Evolutionary conservation across 2,797 vertebrate species (phyloP).

Genomic region (Cynopterus sphinx): DNA sequence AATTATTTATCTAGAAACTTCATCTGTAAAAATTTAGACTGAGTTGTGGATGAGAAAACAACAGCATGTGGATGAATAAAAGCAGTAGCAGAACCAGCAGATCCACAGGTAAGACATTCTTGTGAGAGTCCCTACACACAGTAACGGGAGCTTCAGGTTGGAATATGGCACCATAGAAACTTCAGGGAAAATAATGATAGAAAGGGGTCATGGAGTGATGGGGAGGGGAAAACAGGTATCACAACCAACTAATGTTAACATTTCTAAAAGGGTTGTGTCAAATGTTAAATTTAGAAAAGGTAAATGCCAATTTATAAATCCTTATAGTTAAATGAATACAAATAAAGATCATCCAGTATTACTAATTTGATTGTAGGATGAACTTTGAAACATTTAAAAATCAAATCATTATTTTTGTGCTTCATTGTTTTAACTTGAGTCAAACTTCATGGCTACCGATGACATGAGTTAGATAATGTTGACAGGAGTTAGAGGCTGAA

Average conservation of each 20-base stretch:
- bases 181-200: not conserved
- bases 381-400: slow-evolving; percentile 34
- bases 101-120: not conserved
- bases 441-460: not conserved
- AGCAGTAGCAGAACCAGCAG: not conserved
- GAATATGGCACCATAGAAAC: not conserved
- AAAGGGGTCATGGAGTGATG: not conserved
- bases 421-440: not conserved
- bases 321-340: not conserved
- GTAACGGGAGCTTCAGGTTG: not conserved
- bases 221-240: not conserved
- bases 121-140: not conserved
- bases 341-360: not conserved
- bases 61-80: not conserved
- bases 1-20: not conserved
- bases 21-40: not conserved
- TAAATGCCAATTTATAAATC: not conserved
- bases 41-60: not conserved
- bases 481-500: not conserved
- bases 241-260: not conserved
- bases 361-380: not conserved
- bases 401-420: not conserved
- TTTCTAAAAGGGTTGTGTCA: not conserved
- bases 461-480: not conserved
- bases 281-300: not conserved